Conservation (phyloP, 53 echinoderm and acorn worm genomes). For the Pentamera pediparva region DNA sequence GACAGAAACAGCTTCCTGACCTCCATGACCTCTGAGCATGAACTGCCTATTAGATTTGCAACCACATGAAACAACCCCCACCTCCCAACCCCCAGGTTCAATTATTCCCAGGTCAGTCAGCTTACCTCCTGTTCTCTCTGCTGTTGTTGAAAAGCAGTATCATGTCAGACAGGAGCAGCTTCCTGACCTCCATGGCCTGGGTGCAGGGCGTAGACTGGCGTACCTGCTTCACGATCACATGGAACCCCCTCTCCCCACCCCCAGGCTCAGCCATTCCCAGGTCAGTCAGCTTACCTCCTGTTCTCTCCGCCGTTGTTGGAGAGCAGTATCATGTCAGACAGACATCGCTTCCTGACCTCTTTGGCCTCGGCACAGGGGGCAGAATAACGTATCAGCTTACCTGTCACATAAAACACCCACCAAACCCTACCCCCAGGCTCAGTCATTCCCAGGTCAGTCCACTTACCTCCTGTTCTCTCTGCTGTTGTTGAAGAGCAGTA, state of each 20-base stretch:
- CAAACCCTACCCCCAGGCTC: no score
- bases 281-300: slow-evolving; percentile 58
- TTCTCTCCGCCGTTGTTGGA: slow-evolving; percentile 99
- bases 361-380: slow-evolving; percentile 60
- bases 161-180: slow-evolving; percentile 94
- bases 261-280: background rate
- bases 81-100: background rate
- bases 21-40: slow-evolving; percentile 66
- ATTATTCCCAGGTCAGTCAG: background rate
- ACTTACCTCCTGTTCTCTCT: slow-evolving; percentile 95
- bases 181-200: slow-evolving; percentile 79
- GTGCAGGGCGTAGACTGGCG: slow-evolving; percentile 80
- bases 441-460: background rate
- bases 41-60: slow-evolving; percentile 82
- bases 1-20: slow-evolving; percentile 93
- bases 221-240: slow-evolving; percentile 79
- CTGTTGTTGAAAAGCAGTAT: slow-evolving; percentile 99
- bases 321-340: slow-evolving; percentile 97
- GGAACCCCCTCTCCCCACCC: no score
- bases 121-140: slow-evolving; percentile 95
- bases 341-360: slow-evolving; percentile 86
- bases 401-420: slow-evolving; percentile 95
- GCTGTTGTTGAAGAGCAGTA: slow-evolving; percentile 98
- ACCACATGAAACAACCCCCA: slow-evolving; percentile 92
- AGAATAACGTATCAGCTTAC: slow-evolving; percentile 82